These are phyloP conservation scores for Haemorhous mexicanus DNA, from an alignment of 2,113 vertebrate species.

Conservation along the genomic window DNA sequence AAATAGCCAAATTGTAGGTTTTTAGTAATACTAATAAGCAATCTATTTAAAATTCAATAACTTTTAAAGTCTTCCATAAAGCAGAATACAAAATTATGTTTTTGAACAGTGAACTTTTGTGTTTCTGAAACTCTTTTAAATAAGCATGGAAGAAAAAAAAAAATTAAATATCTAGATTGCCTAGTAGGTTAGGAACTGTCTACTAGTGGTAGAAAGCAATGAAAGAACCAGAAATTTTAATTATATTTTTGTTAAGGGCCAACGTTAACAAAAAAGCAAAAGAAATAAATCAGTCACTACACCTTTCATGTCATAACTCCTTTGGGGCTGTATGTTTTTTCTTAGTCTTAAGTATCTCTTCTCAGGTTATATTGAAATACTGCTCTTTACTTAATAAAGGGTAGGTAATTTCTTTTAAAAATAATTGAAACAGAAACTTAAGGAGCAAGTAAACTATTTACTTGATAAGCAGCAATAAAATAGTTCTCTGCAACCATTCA, in stretches of 20 bases:
- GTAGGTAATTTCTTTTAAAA: neutral
- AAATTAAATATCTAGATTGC: neutral
- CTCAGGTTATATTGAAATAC: neutral
- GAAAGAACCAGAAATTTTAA: neutral
- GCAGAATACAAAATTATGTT: neutral
- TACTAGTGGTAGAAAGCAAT: neutral
- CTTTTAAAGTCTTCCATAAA: neutral
- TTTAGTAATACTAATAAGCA: neutral
- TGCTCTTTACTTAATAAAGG: neutral
- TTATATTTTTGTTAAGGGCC: neutral
- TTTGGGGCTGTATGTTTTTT: fast-evolving
- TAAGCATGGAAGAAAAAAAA: neutral
- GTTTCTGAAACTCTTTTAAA: neutral
- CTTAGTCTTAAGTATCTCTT: neutral
- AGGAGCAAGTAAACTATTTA: neutral
- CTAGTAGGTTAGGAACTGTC: neutral
- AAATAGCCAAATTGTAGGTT: neutral
- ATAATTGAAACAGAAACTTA: neutral
- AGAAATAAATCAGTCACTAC: fast-evolving
- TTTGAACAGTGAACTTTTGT: neutral
- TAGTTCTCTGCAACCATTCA: neutral
- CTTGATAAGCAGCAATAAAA: neutral
- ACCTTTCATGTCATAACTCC: neutral
- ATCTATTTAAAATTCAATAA: neutral
- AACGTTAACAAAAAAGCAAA: neutral